phyloP scores from a whole-genome alignment of 1,140 invertebrate genomes.

The Caligus rogercresseyi region DNA sequence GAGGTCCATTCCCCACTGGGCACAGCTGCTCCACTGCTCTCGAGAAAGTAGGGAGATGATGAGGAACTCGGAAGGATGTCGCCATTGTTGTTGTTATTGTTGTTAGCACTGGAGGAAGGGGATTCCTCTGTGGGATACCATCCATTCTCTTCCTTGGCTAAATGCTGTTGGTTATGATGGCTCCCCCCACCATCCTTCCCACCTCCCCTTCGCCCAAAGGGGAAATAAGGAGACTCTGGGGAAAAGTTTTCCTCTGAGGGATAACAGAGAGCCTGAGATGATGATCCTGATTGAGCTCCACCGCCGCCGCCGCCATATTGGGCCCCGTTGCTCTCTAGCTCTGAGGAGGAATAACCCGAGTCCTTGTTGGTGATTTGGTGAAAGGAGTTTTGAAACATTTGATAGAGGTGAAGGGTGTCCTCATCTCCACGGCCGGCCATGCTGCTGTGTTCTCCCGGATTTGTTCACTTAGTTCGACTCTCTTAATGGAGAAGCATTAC shows the following conservation, averaged over 20 bases:
- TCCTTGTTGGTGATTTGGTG: conserved; percentile 18
- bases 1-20: not conserved
- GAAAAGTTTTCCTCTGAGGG: not conserved
- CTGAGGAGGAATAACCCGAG: not conserved
- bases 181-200: not conserved
- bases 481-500: no score
- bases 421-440: conserved; percentile 7
- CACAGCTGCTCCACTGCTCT: not conserved
- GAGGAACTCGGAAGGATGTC: not conserved
- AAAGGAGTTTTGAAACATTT: conserved; percentile 15
- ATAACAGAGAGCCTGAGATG: not conserved
- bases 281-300: not conserved
- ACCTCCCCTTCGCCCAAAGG: not conserved
- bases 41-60: not conserved
- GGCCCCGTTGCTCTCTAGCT: not conserved
- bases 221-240: conserved; percentile 13
- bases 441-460: no score
- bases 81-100: not conserved
- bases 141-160: conserved; percentile 1
- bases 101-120: not conserved
- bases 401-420: conserved; percentile 15
- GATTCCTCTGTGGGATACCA: conserved; percentile 5
- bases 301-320: not conserved
- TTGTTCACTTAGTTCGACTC: no score
- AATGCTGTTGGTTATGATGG: no score